phyloP scores from a whole-genome alignment of 2,888 invertebrate species.

The Pyrrhosoma nymphula region DNA sequence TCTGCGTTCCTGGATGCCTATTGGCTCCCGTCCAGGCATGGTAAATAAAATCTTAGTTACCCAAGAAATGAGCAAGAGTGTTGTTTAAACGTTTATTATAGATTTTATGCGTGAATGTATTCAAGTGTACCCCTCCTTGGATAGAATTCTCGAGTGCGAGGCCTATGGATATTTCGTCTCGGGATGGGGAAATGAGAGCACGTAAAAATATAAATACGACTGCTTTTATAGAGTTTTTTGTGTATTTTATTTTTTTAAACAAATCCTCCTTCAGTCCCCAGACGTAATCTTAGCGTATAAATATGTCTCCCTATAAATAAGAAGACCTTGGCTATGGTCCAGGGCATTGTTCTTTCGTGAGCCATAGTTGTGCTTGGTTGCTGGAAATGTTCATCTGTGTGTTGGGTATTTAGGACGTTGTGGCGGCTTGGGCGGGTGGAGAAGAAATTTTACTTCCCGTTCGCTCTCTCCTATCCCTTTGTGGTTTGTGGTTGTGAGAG shows the following conservation, averaged over 20 bases:
- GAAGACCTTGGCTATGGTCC: slow-evolving; percentile 14
- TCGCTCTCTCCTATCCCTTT: not conserved
- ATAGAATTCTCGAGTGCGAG: too few relatives aligned
- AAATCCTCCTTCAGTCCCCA: not conserved
- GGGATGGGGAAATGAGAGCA: too few relatives aligned
- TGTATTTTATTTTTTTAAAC: not conserved
- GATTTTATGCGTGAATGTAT: too few relatives aligned
- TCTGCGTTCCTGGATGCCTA: too few relatives aligned
- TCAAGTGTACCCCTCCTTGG: too few relatives aligned
- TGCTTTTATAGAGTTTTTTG: not conserved
- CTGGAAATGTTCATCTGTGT: not conserved
- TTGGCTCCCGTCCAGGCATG: too few relatives aligned
- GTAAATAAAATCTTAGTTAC: too few relatives aligned
- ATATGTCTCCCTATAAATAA: not conserved
- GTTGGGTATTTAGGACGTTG: not conserved
- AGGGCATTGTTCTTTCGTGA: slow-evolving; percentile 46
- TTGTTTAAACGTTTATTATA: too few relatives aligned
- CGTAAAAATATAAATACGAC: too few relatives aligned
- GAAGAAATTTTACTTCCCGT: not conserved
- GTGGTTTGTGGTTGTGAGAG: not conserved
- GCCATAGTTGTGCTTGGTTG: slow-evolving; percentile 14
- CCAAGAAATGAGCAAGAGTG: too few relatives aligned
- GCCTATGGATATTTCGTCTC: too few relatives aligned
- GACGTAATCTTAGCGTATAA: not conserved
- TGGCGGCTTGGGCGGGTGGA: not conserved